phyloP scores from a whole-genome alignment of 2,113 vertebrate species.

The Myrmophylax atrothorax region DNA sequence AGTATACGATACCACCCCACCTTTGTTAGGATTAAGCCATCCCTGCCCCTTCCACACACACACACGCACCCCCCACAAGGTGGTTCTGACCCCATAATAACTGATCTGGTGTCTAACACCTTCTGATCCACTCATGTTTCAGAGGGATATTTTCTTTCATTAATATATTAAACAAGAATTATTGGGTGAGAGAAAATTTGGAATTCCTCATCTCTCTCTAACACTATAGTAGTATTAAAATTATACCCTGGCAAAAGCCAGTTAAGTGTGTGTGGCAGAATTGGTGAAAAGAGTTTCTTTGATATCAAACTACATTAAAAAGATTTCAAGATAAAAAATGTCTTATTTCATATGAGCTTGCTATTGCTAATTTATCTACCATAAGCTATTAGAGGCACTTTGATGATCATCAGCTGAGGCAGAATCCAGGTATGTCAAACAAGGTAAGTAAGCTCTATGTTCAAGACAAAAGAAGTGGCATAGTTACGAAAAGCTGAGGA shows the following conservation, averaged over 20 bases:
- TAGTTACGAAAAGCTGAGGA: neutral
- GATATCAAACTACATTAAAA: neutral
- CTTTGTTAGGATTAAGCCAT: too few relatives aligned
- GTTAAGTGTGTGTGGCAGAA: neutral
- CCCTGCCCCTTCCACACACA: too few relatives aligned
- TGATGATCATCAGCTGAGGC: neutral
- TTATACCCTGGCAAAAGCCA: neutral
- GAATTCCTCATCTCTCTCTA: neutral
- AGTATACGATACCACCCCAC: too few relatives aligned
- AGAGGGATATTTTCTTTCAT: neutral
- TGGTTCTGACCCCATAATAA: too few relatives aligned
- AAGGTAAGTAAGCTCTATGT: neutral
- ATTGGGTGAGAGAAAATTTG: neutral
- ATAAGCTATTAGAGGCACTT: neutral
- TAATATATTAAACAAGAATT: neutral
- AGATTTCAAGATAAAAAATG: neutral
- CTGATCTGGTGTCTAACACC: too few relatives aligned
- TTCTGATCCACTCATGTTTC: neutral
- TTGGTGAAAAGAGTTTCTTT: neutral
- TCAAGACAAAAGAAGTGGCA: neutral
- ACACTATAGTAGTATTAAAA: neutral
- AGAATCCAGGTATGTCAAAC: neutral
- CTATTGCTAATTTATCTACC: neutral
- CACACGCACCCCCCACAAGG: too few relatives aligned
- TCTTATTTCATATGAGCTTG: neutral